These are phyloP conservation scores for Tipula vernalis DNA, from an alignment of 2,888 invertebrate genomes.

Conservation along the genomic window DNA sequence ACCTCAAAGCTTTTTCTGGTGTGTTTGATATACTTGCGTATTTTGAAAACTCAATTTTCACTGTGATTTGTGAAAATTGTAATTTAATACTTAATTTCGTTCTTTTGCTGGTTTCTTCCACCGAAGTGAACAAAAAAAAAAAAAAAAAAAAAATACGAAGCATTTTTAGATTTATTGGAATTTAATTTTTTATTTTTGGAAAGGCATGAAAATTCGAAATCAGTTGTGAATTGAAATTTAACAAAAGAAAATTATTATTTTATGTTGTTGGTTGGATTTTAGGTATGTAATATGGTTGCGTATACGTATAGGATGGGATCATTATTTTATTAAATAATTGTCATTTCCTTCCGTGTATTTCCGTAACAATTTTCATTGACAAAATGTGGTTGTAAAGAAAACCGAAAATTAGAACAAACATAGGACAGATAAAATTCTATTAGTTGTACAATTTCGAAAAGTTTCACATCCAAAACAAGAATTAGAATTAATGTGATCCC, in stretches of 20 bases:
- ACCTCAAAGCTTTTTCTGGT: not conserved
- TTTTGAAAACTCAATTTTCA: not conserved
- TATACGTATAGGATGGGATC: not conserved
- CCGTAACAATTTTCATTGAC: not conserved
- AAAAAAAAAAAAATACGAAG: not conserved
- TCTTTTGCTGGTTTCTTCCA: not conserved
- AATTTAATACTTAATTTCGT: not conserved
- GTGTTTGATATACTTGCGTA: not conserved
- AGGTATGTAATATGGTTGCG: not conserved
- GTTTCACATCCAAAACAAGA: not conserved
- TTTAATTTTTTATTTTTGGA: conserved; percentile 4
- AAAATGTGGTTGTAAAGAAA: not conserved
- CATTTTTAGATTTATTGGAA: not conserved
- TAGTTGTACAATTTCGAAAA: not conserved
- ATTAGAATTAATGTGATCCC: conserved; percentile 4
- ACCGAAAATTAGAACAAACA: not conserved
- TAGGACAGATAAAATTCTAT: not conserved
- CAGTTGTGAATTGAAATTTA: not conserved
- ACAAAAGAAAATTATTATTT: not conserved
- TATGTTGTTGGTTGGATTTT: not conserved
- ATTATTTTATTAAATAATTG: not conserved
- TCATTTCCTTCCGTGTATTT: not conserved
- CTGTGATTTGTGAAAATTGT: not conserved
- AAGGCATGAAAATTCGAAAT: not conserved
- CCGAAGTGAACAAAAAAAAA: not conserved